Percentiles rank a stretch among this genome's conserved stretches.
phyloP scores from a whole-genome alignment of 2,888 invertebrate genomes.

The Conops quadrifasciatus region DNA sequence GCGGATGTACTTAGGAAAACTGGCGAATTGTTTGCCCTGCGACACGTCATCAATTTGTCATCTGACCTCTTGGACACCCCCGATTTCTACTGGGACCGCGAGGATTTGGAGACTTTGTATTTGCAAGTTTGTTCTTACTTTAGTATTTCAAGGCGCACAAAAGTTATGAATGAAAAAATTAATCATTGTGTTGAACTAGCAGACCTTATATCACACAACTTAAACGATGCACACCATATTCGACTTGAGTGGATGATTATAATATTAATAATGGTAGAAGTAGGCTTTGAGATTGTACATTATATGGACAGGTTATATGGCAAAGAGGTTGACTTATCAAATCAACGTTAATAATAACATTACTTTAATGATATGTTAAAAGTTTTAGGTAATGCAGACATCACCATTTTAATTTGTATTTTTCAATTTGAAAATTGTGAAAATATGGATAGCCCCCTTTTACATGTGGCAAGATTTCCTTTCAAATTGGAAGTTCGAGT shows the following conservation, averaged over 20 bases:
- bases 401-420: slow-evolving; percentile 1
- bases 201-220: slow-evolving; percentile 86
- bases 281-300: slow-evolving; percentile 84
- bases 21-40: slow-evolving; percentile 87
- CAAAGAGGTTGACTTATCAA: slow-evolving; percentile 34
- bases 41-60: slow-evolving; percentile 90
- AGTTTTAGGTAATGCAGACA: neutral
- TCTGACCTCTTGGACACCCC: slow-evolving; percentile 95
- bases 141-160: slow-evolving; percentile 83
- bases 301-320: slow-evolving; percentile 72
- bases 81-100: slow-evolving; percentile 98
- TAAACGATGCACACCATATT: slow-evolving; percentile 92
- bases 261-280: slow-evolving; percentile 92
- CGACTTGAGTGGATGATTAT: slow-evolving; percentile 98
- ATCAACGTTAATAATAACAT: neutral
- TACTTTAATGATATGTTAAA: neutral
- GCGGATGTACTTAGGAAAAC: slow-evolving; percentile 76
- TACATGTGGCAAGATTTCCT: too few species aligned
- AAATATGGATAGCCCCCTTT: too few species aligned
- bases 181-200: slow-evolving; percentile 93
- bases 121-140: slow-evolving; percentile 84
- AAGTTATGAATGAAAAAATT: slow-evolving; percentile 95
- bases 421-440: too few species aligned
- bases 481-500: too few species aligned
- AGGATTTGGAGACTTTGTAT: slow-evolving; percentile 86